Conservation (phyloP, 2,888 invertebrate genomes). For the Epirrhoe alternata region DNA sequence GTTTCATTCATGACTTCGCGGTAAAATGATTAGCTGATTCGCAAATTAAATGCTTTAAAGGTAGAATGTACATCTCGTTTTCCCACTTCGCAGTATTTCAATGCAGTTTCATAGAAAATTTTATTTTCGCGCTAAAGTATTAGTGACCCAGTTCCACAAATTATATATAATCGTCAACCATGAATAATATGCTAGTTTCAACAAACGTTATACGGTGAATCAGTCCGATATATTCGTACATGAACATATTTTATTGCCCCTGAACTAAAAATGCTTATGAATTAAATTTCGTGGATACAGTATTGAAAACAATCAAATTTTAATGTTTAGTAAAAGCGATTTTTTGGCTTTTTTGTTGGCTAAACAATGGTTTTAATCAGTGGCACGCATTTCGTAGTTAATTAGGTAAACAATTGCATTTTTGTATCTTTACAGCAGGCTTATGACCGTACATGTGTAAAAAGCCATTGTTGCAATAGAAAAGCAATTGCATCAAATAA, state of each 20-base stretch:
- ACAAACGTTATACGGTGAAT: constrained; percentile 39
- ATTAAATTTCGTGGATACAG: no score
- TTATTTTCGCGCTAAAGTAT: constrained; percentile 45
- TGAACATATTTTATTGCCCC: constrained; percentile 16
- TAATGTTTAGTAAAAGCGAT: no score
- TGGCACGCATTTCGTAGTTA: background rate
- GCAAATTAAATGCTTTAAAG: constrained; percentile 30
- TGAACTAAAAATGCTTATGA: background rate
- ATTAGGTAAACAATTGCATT: no score
- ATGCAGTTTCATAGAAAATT: constrained; percentile 46
- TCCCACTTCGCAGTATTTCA: constrained; percentile 49
- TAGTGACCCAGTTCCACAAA: constrained; percentile 52
- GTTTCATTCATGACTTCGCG: constrained; percentile 21
- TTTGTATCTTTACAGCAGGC: background rate
- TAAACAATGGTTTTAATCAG: no score
- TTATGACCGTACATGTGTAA: background rate
- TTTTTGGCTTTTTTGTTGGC: no score
- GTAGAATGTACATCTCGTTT: constrained; percentile 45
- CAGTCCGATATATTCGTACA: constrained; percentile 29
- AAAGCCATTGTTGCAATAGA: background rate
- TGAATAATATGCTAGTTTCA: constrained; percentile 44
- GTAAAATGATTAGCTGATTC: constrained; percentile 18
- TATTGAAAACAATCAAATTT: no score
- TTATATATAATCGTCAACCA: constrained; percentile 43
- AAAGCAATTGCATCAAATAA: constrained; percentile 49